Evolutionary conservation across 2,797 vertebrate species (phyloP), one percentile per base, ranked within the genome.

Genomic region (Clarias platycephalus): DNA sequence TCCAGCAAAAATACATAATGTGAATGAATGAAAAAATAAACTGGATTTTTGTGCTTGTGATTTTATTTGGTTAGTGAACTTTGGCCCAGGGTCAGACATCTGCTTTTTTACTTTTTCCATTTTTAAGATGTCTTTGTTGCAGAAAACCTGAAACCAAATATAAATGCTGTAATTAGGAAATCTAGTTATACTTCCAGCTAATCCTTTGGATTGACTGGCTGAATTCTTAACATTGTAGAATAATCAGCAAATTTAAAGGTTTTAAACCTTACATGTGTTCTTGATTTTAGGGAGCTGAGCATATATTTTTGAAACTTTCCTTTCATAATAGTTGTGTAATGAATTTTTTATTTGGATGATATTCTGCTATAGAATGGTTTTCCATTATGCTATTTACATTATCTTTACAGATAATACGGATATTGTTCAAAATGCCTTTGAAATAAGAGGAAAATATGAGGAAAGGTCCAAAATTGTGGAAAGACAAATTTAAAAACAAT

Each of bases 11-110:
- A 44, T 15, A 63, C 10, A 13, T 63, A 24, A 63, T 58, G 40
- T 57, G 34, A 68, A 55, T 75, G 31, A 77, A 77, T 58, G 28
- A 58, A 60, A 78, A 78, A 37, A 37, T n/a, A 24, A 37, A 37
- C 10, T 31, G 6, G 31, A 60, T 34, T 58, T 76, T 58, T 49
- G 9, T 76, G 5, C 3, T 55, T 88, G 75, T 91, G 87, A 87
- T 86, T 85, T 64, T 67, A 55, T 85, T 85, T 28, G 4, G 4
- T n/a, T 53, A 53, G 18, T 49, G 18, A 76, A 40, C 8, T 62
- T 37, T 75, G 26, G 53, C 49, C 16, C 26, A 31, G 16, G 20
- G 72, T 20, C 72, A 75, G 49, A 57, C 16, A 75, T 75, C 53
- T 57, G 16, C 26, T 31, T 72, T 24, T 72, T 55, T 18, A 74